phyloP scores from a whole-genome alignment of 2,888 invertebrate genomes.

The Empis stercorea region DNA sequence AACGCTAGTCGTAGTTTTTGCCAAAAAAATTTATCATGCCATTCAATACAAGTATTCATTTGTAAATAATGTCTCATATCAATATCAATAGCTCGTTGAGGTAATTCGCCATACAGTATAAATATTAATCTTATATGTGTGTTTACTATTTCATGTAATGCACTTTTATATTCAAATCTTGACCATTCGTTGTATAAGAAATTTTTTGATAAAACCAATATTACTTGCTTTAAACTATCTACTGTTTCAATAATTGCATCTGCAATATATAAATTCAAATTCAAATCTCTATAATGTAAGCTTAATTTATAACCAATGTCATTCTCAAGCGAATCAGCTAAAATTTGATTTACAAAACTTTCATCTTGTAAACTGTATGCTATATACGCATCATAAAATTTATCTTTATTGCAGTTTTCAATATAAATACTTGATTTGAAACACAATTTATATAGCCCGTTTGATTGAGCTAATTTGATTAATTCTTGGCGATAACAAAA shows the following conservation, averaged over 20 bases:
- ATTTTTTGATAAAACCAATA: conserved; percentile 81
- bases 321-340: conserved; percentile 76
- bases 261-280: conserved; percentile 74
- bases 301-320: conserved; percentile 77
- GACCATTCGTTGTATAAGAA: conserved; percentile 94
- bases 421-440: conserved; percentile 57
- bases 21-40: conserved; percentile 95
- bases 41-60: conserved; percentile 82
- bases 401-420: conserved; percentile 57
- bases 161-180: conserved; percentile 87
- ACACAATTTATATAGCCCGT: conserved; percentile 75
- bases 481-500: conserved; percentile 73
- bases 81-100: conserved; percentile 77
- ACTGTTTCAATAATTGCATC: conserved; percentile 89
- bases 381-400: conserved; percentile 88
- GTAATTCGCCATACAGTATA: conserved; percentile 78
- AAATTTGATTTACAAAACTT: conserved; percentile 75
- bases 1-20: conserved; percentile 85
- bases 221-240: conserved; percentile 77
- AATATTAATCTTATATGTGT: conserved; percentile 77
- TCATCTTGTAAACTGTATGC: conserved; percentile 91
- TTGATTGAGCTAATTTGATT: conserved; percentile 74
- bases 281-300: conserved; percentile 83
- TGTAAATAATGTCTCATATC: conserved; percentile 82
- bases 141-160: conserved; percentile 79